A percentile compares a stretch with the other conserved stretches of the same genome.
phyloP scores from a whole-genome alignment of 2,888 invertebrate genomes.

The Drosophila infuscata region DNA sequence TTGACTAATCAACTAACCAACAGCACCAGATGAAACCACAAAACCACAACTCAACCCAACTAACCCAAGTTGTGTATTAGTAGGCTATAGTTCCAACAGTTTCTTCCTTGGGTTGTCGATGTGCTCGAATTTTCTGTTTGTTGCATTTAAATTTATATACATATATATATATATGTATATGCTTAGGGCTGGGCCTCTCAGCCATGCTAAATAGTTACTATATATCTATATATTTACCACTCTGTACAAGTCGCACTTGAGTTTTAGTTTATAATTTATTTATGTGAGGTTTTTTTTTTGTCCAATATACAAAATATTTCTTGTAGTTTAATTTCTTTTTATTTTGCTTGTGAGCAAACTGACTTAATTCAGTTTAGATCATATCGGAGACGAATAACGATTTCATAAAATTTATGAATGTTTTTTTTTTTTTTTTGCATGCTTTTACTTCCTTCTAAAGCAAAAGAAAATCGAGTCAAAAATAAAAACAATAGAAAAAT shows the following conservation, averaged over 20 bases:
- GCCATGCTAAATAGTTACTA: slow-evolving; percentile 57
- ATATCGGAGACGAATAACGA: slow-evolving; percentile 23
- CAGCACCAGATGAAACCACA: neutral
- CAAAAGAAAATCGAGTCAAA: slow-evolving; percentile 27
- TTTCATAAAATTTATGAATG: slow-evolving; percentile 41
- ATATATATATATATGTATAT: slow-evolving; percentile 20
- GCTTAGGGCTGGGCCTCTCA: slow-evolving; percentile 46
- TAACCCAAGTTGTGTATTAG: slow-evolving; percentile 75
- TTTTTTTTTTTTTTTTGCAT: slow-evolving; percentile 33
- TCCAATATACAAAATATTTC: slow-evolving; percentile 5
- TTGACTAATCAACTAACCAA: slow-evolving; percentile 85
- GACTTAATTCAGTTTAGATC: slow-evolving; percentile 38
- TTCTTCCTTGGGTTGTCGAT: slow-evolving; percentile 52
- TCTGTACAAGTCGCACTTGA: slow-evolving; percentile 43
- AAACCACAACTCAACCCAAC: slow-evolving; percentile 3
- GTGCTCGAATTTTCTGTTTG: slow-evolving; percentile 75
- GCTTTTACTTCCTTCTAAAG: slow-evolving; percentile 71
- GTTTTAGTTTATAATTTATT: slow-evolving; percentile 56
- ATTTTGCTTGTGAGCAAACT: slow-evolving; percentile 26
- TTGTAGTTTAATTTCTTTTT: slow-evolving; percentile 24
- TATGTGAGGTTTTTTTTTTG: slow-evolving; percentile 30
- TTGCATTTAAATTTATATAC: slow-evolving; percentile 47
- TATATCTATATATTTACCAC: slow-evolving; percentile 19
- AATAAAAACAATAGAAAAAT: slow-evolving; percentile 14
- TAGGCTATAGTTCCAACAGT: slow-evolving; percentile 66